phyloP scores from a whole-genome alignment of 2,113 vertebrate species.

The Albula goreensis region DNA sequence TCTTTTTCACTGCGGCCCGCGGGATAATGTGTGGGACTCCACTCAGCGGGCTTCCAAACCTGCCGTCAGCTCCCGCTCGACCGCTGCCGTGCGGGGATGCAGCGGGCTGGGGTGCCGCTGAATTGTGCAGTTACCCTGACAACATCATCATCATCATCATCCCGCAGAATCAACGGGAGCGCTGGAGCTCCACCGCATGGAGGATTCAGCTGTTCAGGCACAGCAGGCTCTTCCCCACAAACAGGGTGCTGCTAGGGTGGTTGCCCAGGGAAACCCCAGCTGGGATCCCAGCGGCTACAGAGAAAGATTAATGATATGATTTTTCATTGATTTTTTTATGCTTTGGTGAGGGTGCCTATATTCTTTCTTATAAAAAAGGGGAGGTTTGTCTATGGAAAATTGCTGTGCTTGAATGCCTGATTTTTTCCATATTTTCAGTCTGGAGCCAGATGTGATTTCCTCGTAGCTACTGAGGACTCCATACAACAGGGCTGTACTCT shows the following conservation, averaged over 20 bases:
- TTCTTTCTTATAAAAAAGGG: background rate
- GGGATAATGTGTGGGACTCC: too few relatives aligned
- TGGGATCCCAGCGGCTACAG: background rate
- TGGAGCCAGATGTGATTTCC: background rate
- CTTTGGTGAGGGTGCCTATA: background rate
- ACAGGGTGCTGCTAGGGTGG: background rate
- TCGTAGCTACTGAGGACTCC: background rate
- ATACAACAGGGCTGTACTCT: conserved; percentile 14
- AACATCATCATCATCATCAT: background rate
- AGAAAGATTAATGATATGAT: background rate
- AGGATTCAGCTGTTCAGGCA: background rate
- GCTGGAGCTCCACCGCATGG: background rate
- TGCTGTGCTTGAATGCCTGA: background rate
- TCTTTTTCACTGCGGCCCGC: too few relatives aligned
- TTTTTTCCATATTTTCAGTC: background rate
- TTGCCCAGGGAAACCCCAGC: background rate
- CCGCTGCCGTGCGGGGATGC: background rate
- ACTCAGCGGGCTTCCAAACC: background rate
- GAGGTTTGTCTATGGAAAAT: background rate
- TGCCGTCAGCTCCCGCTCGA: background rate
- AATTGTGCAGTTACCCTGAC: background rate
- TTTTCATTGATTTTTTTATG: background rate
- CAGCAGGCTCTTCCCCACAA: background rate
- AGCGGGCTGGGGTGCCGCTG: background rate
- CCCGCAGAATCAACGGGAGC: background rate